Evolutionary conservation across 2,113 vertebrate species (phyloP), one percentile per base, ranked within the genome.

Genomic region (Tachysurus vachellii): DNA sequence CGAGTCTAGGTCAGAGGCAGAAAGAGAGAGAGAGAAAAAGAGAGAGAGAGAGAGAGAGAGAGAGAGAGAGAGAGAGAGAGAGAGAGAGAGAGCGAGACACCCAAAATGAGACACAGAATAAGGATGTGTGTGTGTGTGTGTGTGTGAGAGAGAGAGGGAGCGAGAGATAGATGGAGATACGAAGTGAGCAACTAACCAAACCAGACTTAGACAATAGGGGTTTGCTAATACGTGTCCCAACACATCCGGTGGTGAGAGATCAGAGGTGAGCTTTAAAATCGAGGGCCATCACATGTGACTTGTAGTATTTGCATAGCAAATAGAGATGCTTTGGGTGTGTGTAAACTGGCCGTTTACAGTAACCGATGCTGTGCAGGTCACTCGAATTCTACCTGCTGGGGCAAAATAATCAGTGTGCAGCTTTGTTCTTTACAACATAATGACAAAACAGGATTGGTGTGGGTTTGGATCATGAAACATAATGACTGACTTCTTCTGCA

Each of bases 1-100:
- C 1, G 97, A 98, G 91, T 98, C 97, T 98, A 91, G 56, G 53
- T 61, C 14, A 80, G 1, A 13, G 17, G 47, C 0, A 82, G 3
- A 54, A 26, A 36, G 31, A 71, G 16, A 80, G 28, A 23, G 2
- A 31, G 16, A 68, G 61, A 16, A 5, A 28, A 42, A 17, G 28
- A 70, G 14, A 82, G 17, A 31, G 16, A 28, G 1, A 31, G 8
- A 64, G 2, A 50, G 16, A 54, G 36, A 59, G 23, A 79, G 12
- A 23, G 3, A 81, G 31, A 56, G 8, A 36, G 36, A 36, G 36
- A 36, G 36, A 36, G 36, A 36, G 36, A 2, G 36, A 36, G 36
- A 36, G 36, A 36, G 36, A 36, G 36, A 36, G 36, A 36, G 2
- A 36, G 36, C 1, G 36, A 36, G 36, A 2, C 36, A 36, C 36